These are phyloP conservation scores for Sebastes trivittatus DNA, from an alignment of 2,797 vertebrate species.

Conservation along the genomic window DNA sequence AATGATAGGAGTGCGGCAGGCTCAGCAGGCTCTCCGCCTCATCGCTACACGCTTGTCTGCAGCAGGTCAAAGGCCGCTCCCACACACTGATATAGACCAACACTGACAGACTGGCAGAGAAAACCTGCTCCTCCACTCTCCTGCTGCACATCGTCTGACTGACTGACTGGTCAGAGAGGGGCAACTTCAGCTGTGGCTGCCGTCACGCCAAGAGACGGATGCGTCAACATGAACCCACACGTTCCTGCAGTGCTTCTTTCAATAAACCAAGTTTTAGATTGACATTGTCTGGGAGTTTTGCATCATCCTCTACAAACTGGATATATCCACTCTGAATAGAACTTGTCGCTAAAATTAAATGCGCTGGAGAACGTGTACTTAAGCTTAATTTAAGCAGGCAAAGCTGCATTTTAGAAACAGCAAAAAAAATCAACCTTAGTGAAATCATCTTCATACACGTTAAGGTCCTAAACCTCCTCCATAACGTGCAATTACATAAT, in stretches of 20 bases:
- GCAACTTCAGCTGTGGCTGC: background rate
- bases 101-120: slow-evolving; percentile 52
- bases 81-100: slow-evolving; percentile 56
- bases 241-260: background rate
- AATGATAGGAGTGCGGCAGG: slow-evolving; percentile 74
- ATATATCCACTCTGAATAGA: background rate
- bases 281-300: background rate
- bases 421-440: background rate
- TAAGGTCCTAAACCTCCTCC: slow-evolving; percentile 31
- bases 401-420: slow-evolving; percentile 5
- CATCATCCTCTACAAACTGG: background rate
- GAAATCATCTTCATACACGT: slow-evolving; percentile 22
- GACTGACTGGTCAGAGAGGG: slow-evolving; percentile 9
- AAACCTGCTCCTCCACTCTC: slow-evolving; percentile 45
- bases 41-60: slow-evolving; percentile 61
- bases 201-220: background rate
- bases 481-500: slow-evolving; percentile 57
- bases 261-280: background rate
- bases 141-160: background rate
- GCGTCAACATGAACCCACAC: no score
- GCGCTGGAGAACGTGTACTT: background rate
- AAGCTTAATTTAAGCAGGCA: background rate
- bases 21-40: slow-evolving; percentile 64
- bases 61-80: slow-evolving; percentile 68
- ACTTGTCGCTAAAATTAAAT: background rate